These are phyloP conservation scores for Linyphia triangularis DNA, from an alignment of 2,888 invertebrate genomes.

Conservation along the genomic window DNA sequence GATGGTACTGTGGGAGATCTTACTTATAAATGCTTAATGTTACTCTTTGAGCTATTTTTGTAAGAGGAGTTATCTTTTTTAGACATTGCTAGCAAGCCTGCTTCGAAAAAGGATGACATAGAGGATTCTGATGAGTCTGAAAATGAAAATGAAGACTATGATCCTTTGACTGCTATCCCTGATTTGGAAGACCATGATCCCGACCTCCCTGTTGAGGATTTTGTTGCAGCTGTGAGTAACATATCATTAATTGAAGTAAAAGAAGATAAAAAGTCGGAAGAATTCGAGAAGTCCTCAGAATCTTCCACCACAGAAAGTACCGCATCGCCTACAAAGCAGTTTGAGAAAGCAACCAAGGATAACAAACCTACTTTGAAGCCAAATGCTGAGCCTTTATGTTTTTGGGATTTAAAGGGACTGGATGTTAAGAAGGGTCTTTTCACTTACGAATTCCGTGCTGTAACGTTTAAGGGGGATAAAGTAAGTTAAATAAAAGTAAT, in stretches of 20 bases:
- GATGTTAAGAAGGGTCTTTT: slow-evolving; percentile 77
- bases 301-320: neutral
- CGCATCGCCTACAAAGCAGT: neutral
- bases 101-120: slow-evolving; percentile 1
- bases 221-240: slow-evolving; percentile 60
- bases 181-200: slow-evolving; percentile 74
- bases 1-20: no score
- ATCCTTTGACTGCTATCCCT: neutral
- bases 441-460: slow-evolving; percentile 78
- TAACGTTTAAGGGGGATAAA: slow-evolving; percentile 78
- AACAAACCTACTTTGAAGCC: neutral
- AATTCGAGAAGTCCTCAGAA: neutral
- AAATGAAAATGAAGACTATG: slow-evolving; percentile 64
- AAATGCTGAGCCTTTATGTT: slow-evolving; percentile 11
- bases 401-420: slow-evolving; percentile 58
- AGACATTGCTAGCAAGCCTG: slow-evolving; percentile 34
- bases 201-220: slow-evolving; percentile 61
- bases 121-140: slow-evolving; percentile 54
- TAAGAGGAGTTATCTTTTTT: neutral
- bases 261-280: no score
- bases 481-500: slow-evolving; percentile 75
- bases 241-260: slow-evolving; percentile 16
- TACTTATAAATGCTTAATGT: neutral
- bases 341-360: slow-evolving; percentile 30
- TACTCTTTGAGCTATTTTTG: neutral